Percentiles rank a stretch among this genome's conserved stretches.
Evolutionary conservation across 1,140 invertebrate genomes (phyloP).

Genomic region (Euglossa dilemma): DNA sequence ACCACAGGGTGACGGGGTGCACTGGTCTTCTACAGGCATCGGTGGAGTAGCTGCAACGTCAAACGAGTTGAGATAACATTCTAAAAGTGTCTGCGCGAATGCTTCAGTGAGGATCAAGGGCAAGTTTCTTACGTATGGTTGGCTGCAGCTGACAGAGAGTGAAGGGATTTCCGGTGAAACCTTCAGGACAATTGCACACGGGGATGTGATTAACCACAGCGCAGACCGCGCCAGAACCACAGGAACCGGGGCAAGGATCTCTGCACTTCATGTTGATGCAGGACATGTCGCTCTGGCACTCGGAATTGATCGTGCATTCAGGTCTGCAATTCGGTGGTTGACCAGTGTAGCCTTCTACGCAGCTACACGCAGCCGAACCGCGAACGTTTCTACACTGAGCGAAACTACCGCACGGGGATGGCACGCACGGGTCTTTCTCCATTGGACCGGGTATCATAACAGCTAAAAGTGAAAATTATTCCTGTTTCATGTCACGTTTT

Average conservation of each 20-base stretch:
- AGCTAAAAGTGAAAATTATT: slow-evolving; percentile 73
- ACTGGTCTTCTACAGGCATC: slow-evolving; percentile 49
- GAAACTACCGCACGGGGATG: slow-evolving; percentile 83
- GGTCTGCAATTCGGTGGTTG: slow-evolving; percentile 83
- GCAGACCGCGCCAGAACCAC: slow-evolving; percentile 83
- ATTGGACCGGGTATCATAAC: slow-evolving; percentile 22
- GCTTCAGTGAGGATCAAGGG: not conserved
- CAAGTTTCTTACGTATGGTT: slow-evolving; percentile 48
- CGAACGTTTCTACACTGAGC: slow-evolving; percentile 81
- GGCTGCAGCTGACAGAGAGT: slow-evolving; percentile 82
- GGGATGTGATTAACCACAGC: slow-evolving; percentile 83
- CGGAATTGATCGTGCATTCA: slow-evolving; percentile 82
- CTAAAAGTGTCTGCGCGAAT: not conserved
- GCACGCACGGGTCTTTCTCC: slow-evolving; percentile 78
- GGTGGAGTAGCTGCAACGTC: slow-evolving; percentile 42
- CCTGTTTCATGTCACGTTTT: too few relatives aligned
- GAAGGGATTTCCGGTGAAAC: slow-evolving; percentile 82
- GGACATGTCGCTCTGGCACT: slow-evolving; percentile 82
- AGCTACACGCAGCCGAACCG: slow-evolving; percentile 82
- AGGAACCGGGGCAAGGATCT: slow-evolving; percentile 84
- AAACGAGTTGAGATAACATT: slow-evolving; percentile 5
- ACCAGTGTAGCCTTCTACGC: slow-evolving; percentile 82
- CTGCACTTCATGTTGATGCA: slow-evolving; percentile 82
- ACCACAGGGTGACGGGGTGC: slow-evolving; percentile 87
- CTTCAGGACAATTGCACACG: slow-evolving; percentile 84